Conservation (phyloP, 2,888 invertebrate species). For the Xestoiulus laeticollis region DNA sequence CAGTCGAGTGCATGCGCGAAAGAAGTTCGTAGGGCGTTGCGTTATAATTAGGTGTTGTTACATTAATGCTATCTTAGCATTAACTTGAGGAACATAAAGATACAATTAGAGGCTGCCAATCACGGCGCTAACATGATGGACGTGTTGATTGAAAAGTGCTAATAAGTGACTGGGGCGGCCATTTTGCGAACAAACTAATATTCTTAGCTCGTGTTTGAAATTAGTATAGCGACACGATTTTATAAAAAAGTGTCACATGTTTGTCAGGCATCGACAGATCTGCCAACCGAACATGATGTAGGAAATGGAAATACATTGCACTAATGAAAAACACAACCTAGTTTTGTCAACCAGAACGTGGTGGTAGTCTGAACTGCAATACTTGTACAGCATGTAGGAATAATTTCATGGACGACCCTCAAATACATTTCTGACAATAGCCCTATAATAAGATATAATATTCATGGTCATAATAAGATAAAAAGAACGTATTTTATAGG, state of each 20-base stretch:
- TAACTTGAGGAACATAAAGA: slow-evolving; percentile 36
- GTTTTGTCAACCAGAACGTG: neutral
- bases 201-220: neutral
- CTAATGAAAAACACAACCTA: neutral
- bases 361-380: neutral
- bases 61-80: slow-evolving; percentile 41
- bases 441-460: too few relatives aligned
- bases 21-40: slow-evolving; percentile 12
- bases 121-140: slow-evolving; percentile 39
- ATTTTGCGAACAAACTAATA: neutral
- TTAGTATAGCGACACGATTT: slow-evolving; percentile 16
- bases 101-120: slow-evolving; percentile 41
- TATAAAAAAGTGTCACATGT: neutral
- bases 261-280: neutral
- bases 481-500: too few relatives aligned
- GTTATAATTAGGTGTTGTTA: slow-evolving; percentile 39
- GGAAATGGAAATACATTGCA: neutral
- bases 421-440: neutral
- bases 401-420: neutral
- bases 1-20: neutral
- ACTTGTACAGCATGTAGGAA: neutral
- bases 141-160: slow-evolving; percentile 41
- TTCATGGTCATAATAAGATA: too few relatives aligned
- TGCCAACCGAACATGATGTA: neutral
- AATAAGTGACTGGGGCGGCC: neutral